Evolutionary conservation across 2,888 invertebrate species (phyloP).

Genomic region (Catocala fraxini): DNA sequence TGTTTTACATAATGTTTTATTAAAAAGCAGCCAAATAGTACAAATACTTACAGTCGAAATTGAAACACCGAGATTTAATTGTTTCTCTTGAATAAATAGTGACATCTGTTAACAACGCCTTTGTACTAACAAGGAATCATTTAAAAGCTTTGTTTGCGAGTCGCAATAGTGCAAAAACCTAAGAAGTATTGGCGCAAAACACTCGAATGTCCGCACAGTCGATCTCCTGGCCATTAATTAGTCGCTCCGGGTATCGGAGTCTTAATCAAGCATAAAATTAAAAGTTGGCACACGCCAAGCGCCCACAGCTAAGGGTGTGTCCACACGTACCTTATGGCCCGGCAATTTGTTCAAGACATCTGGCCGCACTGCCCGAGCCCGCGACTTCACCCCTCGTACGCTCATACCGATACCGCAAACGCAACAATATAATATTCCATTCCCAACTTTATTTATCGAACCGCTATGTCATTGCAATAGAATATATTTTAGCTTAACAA

Average conservation of each 20-base stretch:
- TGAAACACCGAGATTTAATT: too few relatives aligned
- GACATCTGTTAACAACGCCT: too few relatives aligned
- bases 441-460: conserved; percentile 30
- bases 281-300: conserved; percentile 86
- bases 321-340: conserved; percentile 84
- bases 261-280: conserved; percentile 88
- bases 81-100: too few relatives aligned
- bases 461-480: conserved; percentile 50
- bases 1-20: too few relatives aligned
- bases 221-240: conserved; percentile 83
- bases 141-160: background rate
- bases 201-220: conserved; percentile 61
- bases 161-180: conserved; percentile 28
- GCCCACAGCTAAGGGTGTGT: conserved; percentile 80
- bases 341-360: conserved; percentile 87
- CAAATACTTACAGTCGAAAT: too few relatives aligned
- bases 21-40: too few relatives aligned
- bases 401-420: conserved; percentile 69
- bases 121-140: background rate
- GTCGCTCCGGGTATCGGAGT: conserved; percentile 68
- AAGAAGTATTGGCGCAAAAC: conserved; percentile 57
- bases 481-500: conserved; percentile 48
- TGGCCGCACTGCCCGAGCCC: conserved; percentile 82
- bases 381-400: conserved; percentile 56
- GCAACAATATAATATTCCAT: conserved; percentile 28